Evolutionary conservation across 1,140 invertebrate species (phyloP), one percentile per base, ranked within the genome.

Genomic region (Atta texana): DNA sequence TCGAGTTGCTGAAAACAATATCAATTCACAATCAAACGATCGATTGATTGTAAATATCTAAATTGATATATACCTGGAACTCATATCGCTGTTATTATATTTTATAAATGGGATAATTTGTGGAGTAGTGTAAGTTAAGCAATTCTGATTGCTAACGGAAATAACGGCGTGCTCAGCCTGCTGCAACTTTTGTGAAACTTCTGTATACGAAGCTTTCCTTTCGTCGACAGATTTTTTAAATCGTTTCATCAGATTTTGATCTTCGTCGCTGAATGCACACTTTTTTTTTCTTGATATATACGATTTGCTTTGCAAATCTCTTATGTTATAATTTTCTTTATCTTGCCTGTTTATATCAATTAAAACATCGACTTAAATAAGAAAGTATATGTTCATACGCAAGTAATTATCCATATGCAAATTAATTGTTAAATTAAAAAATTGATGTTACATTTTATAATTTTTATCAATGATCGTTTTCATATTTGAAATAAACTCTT

Each of bases 181-280:
- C 8, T 14, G 10, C 18, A n/a, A 28, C 24, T 74, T 63, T 21
- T 71, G n/a, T 39, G 59, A 10, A 28, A 7, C n/a, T n/a, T 18
- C 44, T 21, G 18, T 31, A 24, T 7, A n/a, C 7, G 18, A 55
- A 44, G 6, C 16, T 31, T 80, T 80, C n/a, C 5, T 88, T 57
- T 72, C 14, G n/a, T 76, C 24, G n/a, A 39, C 1, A 12, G 89
- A 76, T 10, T 53, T 75, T 63, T 90, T 90, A 64, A 90, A 90
- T 53, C 89, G 87, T 51, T 90, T 90, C 10, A 90, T 88, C 24
- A 90, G 0, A 78, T 61, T 88, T 10, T 88, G 28, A 34, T 82
- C 84, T 53, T 81, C 88, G 10, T 81, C 28, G n/a, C 68, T 87
- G 10, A 90, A 80, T 34, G 51, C 51, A 51, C 63, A 28, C 49